Evolutionary conservation across 92 coral and sea anemone genomes (phyloP).

Genomic region (Phenganax marumi): DNA sequence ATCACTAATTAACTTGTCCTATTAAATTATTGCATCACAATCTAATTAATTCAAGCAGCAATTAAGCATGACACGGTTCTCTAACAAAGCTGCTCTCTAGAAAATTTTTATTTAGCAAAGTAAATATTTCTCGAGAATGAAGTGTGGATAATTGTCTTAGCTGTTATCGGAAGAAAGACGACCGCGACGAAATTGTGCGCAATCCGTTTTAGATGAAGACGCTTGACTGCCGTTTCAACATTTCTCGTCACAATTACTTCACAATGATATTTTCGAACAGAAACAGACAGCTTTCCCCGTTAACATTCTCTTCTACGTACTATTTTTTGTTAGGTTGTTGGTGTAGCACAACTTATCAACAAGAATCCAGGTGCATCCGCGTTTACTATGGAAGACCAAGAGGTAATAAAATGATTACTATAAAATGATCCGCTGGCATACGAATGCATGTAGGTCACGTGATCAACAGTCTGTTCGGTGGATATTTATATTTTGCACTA

Average conservation of each 20-base stretch:
- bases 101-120: neutral
- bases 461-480: neutral
- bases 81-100: neutral
- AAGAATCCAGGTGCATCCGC: constrained; percentile 94
- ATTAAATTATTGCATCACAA: too few relatives aligned
- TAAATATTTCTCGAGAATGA: neutral
- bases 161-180: too few relatives aligned
- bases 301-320: neutral
- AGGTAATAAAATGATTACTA: constrained; percentile 61
- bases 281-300: neutral
- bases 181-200: too few relatives aligned
- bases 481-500: neutral
- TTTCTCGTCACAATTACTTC: too few relatives aligned
- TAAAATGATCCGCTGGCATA: neutral
- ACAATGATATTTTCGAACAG: too few relatives aligned
- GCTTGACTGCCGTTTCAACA: too few relatives aligned
- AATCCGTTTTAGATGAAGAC: too few relatives aligned
- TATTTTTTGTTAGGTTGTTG: constrained; percentile 71
- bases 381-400: constrained; percentile 87
- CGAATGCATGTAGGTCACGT: neutral
- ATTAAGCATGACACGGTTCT: neutral
- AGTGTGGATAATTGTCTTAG: too few relatives aligned
- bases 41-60: neutral
- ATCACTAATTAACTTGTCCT: too few relatives aligned
- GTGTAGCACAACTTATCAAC: constrained; percentile 99